Evolutionary conservation across 2,888 invertebrate species (phyloP).

Genomic region (Cataglyphis livida): DNA sequence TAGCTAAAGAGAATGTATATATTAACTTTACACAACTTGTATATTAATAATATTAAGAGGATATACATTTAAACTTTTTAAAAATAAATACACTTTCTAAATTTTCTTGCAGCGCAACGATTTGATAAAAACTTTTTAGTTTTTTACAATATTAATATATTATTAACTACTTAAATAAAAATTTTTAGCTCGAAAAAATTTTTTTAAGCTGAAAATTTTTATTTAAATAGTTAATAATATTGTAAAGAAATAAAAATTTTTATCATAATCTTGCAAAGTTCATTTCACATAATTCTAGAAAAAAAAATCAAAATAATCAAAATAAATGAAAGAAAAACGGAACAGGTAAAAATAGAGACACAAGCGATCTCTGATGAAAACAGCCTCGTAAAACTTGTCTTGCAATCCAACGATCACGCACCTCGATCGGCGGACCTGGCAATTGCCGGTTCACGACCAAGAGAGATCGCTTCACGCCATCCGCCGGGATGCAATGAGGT

Average conservation of each 20-base stretch:
- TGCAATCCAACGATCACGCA: constrained; percentile 79
- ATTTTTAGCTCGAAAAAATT: too few relatives aligned
- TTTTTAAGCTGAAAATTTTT: too few relatives aligned
- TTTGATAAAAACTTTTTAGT: too few relatives aligned
- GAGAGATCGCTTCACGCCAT: constrained; percentile 92
- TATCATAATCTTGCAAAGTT: neutral
- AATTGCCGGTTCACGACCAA: constrained; percentile 94
- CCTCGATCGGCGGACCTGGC: constrained; percentile 95
- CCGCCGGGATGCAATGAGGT: constrained; percentile 93
- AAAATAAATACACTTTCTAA: too few relatives aligned
- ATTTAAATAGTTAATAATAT: too few relatives aligned
- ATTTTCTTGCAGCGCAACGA: too few relatives aligned
- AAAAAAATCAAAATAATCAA: neutral
- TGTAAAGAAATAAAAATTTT: too few relatives aligned
- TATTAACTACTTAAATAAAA: too few relatives aligned
- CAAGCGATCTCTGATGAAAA: neutral
- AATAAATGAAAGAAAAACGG: neutral
- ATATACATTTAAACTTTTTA: too few relatives aligned
- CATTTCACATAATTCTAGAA: neutral
- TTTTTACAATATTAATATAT: too few relatives aligned
- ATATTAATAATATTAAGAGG: neutral
- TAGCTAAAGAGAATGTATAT: neutral
- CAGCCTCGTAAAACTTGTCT: neutral
- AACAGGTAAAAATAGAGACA: neutral
- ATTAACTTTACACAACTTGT: neutral